These are phyloP conservation scores for Geococcyx californianus DNA, from an alignment of 2,113 vertebrate genomes.

Conservation along the genomic window DNA sequence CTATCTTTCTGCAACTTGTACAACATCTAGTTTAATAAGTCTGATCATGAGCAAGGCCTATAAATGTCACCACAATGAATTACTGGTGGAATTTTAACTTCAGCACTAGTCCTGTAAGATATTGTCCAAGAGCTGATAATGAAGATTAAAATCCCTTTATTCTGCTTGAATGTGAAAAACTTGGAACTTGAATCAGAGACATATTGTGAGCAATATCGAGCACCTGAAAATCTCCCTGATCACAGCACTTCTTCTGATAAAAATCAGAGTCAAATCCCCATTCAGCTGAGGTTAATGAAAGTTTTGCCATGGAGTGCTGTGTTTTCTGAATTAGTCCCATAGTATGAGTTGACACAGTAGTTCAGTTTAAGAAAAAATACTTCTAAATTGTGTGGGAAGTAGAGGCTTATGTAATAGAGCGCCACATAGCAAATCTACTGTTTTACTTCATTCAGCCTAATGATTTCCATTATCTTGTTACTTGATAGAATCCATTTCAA, in stretches of 20 bases:
- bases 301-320: background rate
- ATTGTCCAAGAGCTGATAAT: conserved; percentile 1
- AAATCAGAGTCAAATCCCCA: conserved; percentile 3
- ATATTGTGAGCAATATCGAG: background rate
- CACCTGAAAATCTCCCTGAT: background rate
- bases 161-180: background rate
- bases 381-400: conserved; percentile 60
- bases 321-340: background rate
- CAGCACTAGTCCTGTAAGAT: background rate
- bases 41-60: background rate
- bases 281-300: background rate
- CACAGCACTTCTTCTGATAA: background rate
- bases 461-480: conserved; percentile 82
- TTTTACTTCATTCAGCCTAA: conserved; percentile 74
- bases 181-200: background rate
- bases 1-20: conserved; percentile 19
- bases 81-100: conserved; percentile 6
- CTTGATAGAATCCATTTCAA: conserved; percentile 83
- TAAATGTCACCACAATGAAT: conserved; percentile 16
- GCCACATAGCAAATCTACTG: conserved; percentile 66
- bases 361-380: conserved; percentile 51
- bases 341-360: background rate
- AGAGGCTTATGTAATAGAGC: conserved; percentile 45
- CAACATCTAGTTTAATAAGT: conserved; percentile 20
- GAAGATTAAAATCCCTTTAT: conserved; percentile 45